Evolutionary conservation across 2,113 vertebrate genomes (phyloP).

Genomic region (Nesoenas mayeri): DNA sequence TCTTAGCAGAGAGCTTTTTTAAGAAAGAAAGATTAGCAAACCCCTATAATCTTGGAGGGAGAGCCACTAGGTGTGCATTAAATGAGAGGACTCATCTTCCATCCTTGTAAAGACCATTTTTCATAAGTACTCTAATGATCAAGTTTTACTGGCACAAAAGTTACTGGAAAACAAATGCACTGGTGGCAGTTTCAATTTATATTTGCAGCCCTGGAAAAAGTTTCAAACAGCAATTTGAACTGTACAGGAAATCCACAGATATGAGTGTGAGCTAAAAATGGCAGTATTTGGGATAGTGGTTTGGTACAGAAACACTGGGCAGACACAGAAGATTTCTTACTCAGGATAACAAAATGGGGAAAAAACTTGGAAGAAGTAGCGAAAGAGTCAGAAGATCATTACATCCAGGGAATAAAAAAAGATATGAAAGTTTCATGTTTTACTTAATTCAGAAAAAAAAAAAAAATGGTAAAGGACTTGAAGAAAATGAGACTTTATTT

Average conservation of each 20-base stretch:
- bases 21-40: not conserved
- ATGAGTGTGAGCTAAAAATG: constrained; percentile 40
- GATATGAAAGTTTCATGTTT: not conserved
- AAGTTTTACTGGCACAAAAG: not conserved
- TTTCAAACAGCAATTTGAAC: constrained; percentile 15
- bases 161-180: not conserved
- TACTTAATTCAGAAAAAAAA: not conserved
- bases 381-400: not conserved
- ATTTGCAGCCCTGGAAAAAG: constrained; percentile 18
- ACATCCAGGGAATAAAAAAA: not conserved
- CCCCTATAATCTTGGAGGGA: not conserved
- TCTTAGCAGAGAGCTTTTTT: not conserved
- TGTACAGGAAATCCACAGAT: constrained; percentile 39
- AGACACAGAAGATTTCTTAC: not conserved
- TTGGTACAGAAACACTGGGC: not conserved
- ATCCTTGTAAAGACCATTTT: not conserved
- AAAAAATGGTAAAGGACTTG: not conserved
- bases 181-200: not conserved
- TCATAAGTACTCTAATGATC: not conserved
- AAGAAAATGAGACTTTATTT: not conserved
- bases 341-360: not conserved
- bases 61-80: not conserved
- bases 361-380: not conserved
- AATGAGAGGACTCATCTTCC: not conserved
- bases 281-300: not conserved